Conservation (phyloP, 2,113 vertebrate genomes). For the Lepus europaeus region DNA sequence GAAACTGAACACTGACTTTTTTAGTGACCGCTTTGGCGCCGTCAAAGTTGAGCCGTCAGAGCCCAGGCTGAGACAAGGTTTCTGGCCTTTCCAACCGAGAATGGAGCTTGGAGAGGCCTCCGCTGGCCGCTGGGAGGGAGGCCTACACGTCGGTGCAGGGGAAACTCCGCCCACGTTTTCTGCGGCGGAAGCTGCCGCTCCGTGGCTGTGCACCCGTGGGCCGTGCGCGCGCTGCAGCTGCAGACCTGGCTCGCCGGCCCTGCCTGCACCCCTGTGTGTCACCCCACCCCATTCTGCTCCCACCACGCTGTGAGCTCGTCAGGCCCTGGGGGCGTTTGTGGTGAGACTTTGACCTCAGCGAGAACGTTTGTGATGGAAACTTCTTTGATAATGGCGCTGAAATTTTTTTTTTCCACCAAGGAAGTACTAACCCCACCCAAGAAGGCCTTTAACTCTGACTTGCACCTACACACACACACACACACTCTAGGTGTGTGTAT, state of each 20-base stretch:
- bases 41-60: neutral
- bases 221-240: neutral
- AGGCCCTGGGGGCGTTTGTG: neutral
- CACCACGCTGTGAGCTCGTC: neutral
- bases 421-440: slow-evolving; percentile 8
- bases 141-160: neutral
- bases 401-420: slow-evolving; percentile 39
- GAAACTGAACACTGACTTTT: neutral
- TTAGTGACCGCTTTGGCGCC: slow-evolving; percentile 12
- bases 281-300: neutral
- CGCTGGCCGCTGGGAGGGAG: neutral
- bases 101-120: neutral
- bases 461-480: neutral
- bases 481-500: neutral
- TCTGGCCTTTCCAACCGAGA: slow-evolving; percentile 26
- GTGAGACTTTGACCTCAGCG: slow-evolving; percentile 26
- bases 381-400: slow-evolving; percentile 20
- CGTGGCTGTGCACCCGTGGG: neutral
- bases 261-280: neutral
- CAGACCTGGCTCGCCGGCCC: neutral
- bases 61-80: neutral
- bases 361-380: neutral
- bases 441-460: neutral
- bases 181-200: neutral
- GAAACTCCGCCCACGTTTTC: neutral